Evolutionary conservation across 2,888 invertebrate genomes (phyloP).

Genomic region (Mesopsocus fuscifrons): DNA sequence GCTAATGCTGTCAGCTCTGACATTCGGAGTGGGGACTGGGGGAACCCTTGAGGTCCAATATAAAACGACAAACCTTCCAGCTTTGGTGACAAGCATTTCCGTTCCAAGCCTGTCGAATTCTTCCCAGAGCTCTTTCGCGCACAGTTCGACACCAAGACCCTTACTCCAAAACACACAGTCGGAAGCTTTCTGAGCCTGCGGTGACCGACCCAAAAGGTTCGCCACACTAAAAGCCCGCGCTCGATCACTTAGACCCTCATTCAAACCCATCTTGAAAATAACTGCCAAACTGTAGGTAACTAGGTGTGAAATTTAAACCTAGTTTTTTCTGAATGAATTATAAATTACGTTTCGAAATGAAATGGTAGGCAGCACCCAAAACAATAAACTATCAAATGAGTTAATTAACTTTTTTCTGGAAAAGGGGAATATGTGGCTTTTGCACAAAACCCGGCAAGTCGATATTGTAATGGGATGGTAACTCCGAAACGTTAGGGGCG

Average conservation of each 20-base stretch:
- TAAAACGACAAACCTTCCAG: conserved; percentile 3
- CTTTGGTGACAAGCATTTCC: conserved; percentile 5
- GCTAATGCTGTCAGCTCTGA: too few species aligned
- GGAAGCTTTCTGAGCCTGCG: not conserved
- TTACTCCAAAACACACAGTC: not conserved
- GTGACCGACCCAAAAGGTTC: not conserved
- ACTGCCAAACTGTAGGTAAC: not conserved
- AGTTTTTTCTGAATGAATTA: too few species aligned
- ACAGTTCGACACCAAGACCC: not conserved
- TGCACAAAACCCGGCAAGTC: too few species aligned
- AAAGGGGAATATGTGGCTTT: not conserved
- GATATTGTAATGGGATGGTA: too few species aligned
- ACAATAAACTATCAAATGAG: conserved; percentile 9
- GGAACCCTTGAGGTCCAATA: too few species aligned
- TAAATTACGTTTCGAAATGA: too few species aligned
- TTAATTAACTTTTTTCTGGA: conserved; percentile 5
- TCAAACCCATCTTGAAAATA: not conserved
- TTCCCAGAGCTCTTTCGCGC: conserved; percentile 7
- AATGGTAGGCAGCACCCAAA: conserved; percentile 7
- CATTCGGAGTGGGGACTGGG: too few species aligned
- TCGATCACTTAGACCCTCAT: not conserved
- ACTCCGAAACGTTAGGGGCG: too few species aligned
- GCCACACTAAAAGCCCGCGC: conserved; percentile 3
- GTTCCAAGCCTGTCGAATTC: conserved; percentile 4
- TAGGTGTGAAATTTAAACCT: not conserved